A percentile compares a stretch with the other conserved stretches of the same genome.
Evolutionary conservation across 2,888 invertebrate species (phyloP).

Genomic region (Cerceris rybyensis): DNA sequence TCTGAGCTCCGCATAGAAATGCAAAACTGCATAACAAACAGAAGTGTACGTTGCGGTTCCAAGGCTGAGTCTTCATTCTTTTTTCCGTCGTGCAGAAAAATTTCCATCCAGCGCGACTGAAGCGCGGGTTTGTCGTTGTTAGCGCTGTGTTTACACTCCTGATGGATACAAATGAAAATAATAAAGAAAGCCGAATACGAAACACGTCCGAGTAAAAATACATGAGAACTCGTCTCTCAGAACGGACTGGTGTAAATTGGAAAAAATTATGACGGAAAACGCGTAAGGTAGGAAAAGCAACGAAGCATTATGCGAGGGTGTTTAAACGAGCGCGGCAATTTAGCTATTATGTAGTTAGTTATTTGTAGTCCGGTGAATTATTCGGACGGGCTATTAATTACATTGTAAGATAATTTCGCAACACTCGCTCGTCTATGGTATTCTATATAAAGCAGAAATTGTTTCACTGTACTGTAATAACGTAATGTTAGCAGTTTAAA

Average conservation of each 20-base stretch:
- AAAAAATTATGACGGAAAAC: conserved; percentile 6
- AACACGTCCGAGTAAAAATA: neutral
- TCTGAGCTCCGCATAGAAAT: neutral
- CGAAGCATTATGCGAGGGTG: neutral
- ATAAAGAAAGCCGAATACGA: neutral
- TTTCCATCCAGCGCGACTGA: conserved; percentile 23
- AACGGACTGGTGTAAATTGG: conserved; percentile 1
- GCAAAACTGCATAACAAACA: conserved; percentile 22
- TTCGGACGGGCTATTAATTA: neutral
- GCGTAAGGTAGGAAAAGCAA: neutral
- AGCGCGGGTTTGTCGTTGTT: conserved; percentile 10
- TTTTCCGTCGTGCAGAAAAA: conserved; percentile 19
- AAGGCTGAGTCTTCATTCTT: conserved; percentile 11
- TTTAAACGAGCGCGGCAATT: conserved; percentile 10
- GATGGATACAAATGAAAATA: conserved; percentile 18
- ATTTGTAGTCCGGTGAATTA: neutral
- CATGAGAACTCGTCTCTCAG: neutral
- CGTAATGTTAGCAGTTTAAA: no score
- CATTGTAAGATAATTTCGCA: neutral
- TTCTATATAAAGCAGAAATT: no score
- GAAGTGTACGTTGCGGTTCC: conserved; percentile 15
- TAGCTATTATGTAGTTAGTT: conserved; percentile 5
- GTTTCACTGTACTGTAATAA: no score
- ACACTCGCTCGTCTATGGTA: no score
- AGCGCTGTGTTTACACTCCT: conserved; percentile 20